These are phyloP conservation scores for Sternotherus odoratus DNA, from an alignment of 2,797 vertebrate species.

Conservation along the genomic window DNA sequence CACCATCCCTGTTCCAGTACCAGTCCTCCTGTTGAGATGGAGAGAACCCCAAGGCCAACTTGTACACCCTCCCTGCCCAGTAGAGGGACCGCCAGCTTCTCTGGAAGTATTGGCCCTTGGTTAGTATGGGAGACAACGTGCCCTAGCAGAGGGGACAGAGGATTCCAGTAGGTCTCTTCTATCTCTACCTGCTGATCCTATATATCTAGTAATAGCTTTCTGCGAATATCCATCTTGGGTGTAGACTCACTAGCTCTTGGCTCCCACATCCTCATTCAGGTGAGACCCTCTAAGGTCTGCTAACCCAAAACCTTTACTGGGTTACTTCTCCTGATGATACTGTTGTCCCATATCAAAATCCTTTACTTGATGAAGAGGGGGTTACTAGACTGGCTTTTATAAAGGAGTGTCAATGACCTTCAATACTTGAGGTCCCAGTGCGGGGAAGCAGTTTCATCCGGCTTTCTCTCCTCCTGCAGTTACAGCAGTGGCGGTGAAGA, in stretches of 20 bases:
- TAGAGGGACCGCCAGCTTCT: not conserved
- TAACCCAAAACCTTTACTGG: not conserved
- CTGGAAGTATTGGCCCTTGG: not conserved
- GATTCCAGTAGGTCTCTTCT: not conserved
- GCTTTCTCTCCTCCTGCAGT: conserved; percentile 77
- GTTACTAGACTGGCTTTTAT: rapidly evolving
- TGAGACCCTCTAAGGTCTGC: too few relatives aligned
- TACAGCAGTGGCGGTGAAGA: conserved; percentile 98
- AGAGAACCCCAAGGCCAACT: not conserved
- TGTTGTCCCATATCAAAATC: not conserved
- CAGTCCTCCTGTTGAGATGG: not conserved
- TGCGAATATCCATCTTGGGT: not conserved
- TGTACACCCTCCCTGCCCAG: not conserved
- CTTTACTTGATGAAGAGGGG: not conserved
- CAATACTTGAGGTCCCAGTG: rapidly evolving
- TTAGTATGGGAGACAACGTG: not conserved
- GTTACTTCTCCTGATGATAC: not conserved
- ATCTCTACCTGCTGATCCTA: not conserved
- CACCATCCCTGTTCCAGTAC: not conserved
- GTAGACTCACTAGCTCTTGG: not conserved
- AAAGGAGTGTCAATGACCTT: rapidly evolving
- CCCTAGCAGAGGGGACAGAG: not conserved
- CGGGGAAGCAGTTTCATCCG: not conserved
- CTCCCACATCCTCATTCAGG: too few relatives aligned
- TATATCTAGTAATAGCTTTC: not conserved